These are phyloP conservation scores for Hormaphis cornu DNA, from an alignment of 1,140 invertebrate genomes.

Conservation along the genomic window DNA sequence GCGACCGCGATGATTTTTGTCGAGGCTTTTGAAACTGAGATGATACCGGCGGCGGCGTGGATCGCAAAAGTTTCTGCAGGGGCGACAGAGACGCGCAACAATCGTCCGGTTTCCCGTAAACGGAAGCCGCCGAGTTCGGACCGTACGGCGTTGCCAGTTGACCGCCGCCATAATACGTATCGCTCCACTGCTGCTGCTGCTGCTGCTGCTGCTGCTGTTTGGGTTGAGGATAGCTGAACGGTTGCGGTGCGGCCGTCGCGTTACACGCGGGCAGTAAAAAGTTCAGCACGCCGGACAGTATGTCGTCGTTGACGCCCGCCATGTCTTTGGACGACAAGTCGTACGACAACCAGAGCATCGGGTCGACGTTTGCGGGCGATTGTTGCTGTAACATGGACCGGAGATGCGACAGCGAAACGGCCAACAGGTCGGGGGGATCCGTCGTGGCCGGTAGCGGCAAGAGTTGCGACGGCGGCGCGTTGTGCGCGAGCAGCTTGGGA, in stretches of 20 bases:
- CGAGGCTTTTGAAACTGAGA: background rate
- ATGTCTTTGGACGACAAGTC: constrained; percentile 2
- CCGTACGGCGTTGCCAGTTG: background rate
- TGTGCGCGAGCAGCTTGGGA: constrained; percentile 56
- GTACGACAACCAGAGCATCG: background rate
- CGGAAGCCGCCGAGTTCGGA: background rate
- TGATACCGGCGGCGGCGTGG: background rate
- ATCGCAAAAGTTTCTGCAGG: no score
- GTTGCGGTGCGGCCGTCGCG: background rate
- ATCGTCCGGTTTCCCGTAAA: background rate
- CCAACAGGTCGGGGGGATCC: constrained; percentile 67
- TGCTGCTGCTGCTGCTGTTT: background rate
- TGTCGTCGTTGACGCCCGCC: background rate
- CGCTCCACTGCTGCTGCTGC: background rate
- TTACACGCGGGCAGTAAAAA: background rate
- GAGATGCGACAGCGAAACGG: constrained; percentile 64
- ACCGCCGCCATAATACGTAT: background rate
- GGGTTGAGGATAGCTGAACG: background rate
- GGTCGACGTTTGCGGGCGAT: background rate
- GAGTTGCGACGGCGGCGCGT: no score
- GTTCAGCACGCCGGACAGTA: background rate
- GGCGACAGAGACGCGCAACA: background rate
- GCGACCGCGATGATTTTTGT: background rate
- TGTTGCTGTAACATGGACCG: constrained; percentile 43
- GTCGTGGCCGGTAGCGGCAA: constrained; percentile 59